Evolutionary conservation across 2,888 invertebrate species (phyloP), one percentile per base, ranked within the genome.

Genomic region (Neoascia interrupta): DNA sequence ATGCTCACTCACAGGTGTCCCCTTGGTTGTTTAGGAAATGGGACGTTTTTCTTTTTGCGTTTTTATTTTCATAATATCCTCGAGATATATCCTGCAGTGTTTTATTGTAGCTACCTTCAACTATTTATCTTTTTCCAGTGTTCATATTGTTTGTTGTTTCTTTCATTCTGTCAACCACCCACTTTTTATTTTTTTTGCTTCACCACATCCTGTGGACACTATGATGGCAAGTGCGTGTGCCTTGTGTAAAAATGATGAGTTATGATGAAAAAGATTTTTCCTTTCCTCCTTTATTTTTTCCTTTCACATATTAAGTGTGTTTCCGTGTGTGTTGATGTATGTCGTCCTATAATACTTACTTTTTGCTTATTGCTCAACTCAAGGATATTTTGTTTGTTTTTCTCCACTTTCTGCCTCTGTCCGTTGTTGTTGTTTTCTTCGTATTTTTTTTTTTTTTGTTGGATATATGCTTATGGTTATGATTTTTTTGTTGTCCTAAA

Each of bases 401-500:
- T n/a, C n/a, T n/a, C n/a, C n/a, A n/a, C n/a, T n/a, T 54, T 10
- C 36, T 16, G 26, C 28, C 69, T 82, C 76, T 64, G 83, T 81
- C 75, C 70, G 51, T 70, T 80, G 58, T 53, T 1, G 4, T 34
- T 61, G 41, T 21, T 61, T 31, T 19, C 19, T 47, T 8, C 74
- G 23, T 21, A 19, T 16, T 28, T 16, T 28, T 47, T 11, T 41
- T 49, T 64, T 61, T 56, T 56, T 34, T 61, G 36, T 43, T 13
- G 19, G 18, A 58, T 28, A 45, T 47, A 31, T 36, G 5, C 11
- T 54, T 54, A 37, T 41, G 54, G 16, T 39, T 60, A 45, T 43
- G 39, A 15, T 69, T 37, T 34, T 66, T 81, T 76, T 11, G 72
- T 82, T 81, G 81, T 66, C 75, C 76, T 56, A 81, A 82, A 84